Conservation (phyloP, 1,140 invertebrate genomes). For the Atopsyche davidsoni region DNA sequence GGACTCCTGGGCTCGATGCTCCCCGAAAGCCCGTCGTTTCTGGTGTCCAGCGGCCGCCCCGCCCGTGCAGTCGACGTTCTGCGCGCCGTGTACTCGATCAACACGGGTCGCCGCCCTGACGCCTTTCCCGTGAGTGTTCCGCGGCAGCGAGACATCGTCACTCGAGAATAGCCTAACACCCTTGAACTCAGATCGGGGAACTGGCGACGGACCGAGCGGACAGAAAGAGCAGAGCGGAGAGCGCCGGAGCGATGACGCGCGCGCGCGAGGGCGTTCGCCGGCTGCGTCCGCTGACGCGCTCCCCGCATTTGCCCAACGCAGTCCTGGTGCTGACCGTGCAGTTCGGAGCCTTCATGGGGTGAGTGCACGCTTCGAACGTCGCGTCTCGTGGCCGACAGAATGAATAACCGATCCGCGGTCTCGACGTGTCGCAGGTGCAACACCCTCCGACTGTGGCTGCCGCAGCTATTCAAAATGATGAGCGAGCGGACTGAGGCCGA, state of each 20-base stretch:
- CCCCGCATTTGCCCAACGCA: constrained; percentile 10
- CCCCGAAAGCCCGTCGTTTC: constrained; percentile 77
- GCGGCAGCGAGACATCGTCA: background rate
- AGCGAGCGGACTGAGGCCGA: constrained; percentile 11
- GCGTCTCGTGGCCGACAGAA: background rate
- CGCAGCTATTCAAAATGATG: constrained; percentile 28
- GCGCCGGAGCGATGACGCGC: constrained; percentile 3
- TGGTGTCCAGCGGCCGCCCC: constrained; percentile 64
- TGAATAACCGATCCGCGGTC: background rate
- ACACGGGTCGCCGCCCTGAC: constrained; percentile 53
- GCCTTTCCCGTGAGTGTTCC: constrained; percentile 64
- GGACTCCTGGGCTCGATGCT: constrained; percentile 58
- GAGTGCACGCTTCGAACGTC: constrained; percentile 3
- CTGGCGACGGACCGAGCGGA: background rate
- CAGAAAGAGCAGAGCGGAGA: background rate
- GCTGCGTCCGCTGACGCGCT: constrained; percentile 10
- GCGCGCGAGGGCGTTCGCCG: constrained; percentile 16
- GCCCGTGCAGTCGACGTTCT: constrained; percentile 59
- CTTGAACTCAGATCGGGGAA: background rate
- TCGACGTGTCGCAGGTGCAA: constrained; percentile 11
- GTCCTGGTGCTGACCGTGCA: constrained; percentile 17
- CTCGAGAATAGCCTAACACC: background rate
- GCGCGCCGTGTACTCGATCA: constrained; percentile 51
- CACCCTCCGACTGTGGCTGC: constrained; percentile 24
- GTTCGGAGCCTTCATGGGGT: constrained; percentile 19